These are phyloP conservation scores for Gonocerus acuteangulatus DNA, from an alignment of 2,888 invertebrate genomes.

Conservation along the genomic window DNA sequence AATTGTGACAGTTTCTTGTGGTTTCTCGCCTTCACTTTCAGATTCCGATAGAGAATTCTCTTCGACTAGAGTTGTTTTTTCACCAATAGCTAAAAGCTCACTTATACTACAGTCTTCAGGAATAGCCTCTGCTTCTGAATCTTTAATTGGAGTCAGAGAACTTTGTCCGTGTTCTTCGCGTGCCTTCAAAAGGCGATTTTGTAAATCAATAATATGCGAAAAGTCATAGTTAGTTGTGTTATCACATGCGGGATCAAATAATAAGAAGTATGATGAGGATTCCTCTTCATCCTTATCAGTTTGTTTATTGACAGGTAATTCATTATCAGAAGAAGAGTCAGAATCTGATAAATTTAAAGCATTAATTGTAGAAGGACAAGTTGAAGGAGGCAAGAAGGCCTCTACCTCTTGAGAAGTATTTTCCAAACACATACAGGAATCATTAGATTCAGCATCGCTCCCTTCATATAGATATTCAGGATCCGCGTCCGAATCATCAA, in stretches of 20 bases:
- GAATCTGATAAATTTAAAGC: slow-evolving; percentile 1
- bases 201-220: neutral
- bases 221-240: slow-evolving; percentile 7
- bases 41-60: neutral
- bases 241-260: neutral
- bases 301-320: neutral
- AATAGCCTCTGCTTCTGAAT: neutral
- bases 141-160: neutral
- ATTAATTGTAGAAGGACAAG: neutral
- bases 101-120: neutral
- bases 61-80: neutral
- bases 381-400: no score
- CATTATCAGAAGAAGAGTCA: neutral
- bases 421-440: no score
- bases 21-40: neutral
- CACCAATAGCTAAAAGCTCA: slow-evolving; percentile 2
- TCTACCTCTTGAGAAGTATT: no score
- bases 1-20: neutral
- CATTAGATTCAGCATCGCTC: no score
- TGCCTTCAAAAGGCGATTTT: neutral
- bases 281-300: neutral
- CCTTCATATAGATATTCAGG: no score
- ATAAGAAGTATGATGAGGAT: neutral
- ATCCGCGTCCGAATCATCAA: no score
- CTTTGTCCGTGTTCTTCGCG: neutral